Percentiles rank a stretch among this genome's conserved stretches.
Conservation (phyloP, 2,888 invertebrate species). For the Acronicta alni region DNA sequence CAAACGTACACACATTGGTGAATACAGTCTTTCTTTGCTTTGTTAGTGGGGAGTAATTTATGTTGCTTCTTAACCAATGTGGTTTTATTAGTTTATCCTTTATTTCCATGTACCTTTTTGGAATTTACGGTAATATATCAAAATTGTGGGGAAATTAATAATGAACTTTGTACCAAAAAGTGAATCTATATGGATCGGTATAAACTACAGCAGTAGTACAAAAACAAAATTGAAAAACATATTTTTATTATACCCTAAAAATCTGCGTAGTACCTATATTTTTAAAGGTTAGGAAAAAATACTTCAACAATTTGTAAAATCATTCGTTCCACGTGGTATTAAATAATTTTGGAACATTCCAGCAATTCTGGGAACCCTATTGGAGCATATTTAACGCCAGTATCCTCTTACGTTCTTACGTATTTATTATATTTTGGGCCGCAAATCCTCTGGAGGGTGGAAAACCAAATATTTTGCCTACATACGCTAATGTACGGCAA, state of each 20-base stretch:
- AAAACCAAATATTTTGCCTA: constrained; percentile 37
- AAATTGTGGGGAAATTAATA: too few species aligned
- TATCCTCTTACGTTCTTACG: constrained; percentile 47
- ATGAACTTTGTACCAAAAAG: background rate
- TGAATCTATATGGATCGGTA: too few species aligned
- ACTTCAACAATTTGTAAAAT: background rate
- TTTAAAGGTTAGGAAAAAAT: background rate
- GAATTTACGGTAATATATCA: too few species aligned
- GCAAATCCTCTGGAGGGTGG: constrained; percentile 43
- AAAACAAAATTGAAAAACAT: too few species aligned
- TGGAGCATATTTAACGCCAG: constrained; percentile 46
- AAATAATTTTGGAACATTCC: constrained; percentile 39
- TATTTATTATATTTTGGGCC: constrained; percentile 48
- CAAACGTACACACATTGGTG: constrained; percentile 17
- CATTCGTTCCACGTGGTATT: constrained; percentile 14
- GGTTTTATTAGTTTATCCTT: background rate
- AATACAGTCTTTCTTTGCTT: constrained; percentile 18
- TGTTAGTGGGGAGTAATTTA: constrained; percentile 3
- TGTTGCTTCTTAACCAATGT: background rate
- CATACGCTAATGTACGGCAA: constrained; percentile 29
- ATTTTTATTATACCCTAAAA: too few species aligned
- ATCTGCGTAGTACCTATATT: background rate
- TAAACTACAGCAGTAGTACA: too few species aligned
- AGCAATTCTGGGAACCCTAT: constrained; percentile 36
- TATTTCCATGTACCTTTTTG: too few species aligned